phyloP scores from a whole-genome alignment of 2,888 invertebrate species.

The Cyclophora punctaria region DNA sequence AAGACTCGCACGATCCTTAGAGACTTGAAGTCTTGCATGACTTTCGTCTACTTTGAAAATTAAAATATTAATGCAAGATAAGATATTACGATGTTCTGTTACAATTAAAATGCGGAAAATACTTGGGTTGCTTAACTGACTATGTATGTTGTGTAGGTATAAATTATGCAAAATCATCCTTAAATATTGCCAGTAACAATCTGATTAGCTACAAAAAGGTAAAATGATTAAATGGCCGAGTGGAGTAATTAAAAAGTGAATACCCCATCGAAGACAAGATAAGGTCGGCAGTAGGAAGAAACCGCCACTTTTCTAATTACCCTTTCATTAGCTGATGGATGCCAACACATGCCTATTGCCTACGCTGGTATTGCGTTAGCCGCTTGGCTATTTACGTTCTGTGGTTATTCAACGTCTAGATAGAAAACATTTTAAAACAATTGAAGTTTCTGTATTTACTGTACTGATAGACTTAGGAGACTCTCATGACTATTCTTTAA shows the following conservation, averaged over 20 bases:
- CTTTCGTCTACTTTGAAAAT: slow-evolving; percentile 32
- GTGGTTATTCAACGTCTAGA: slow-evolving; percentile 3
- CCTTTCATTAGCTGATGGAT: slow-evolving; percentile 72
- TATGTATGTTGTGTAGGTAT: too few species aligned
- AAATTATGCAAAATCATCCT: too few species aligned
- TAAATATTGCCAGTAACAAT: too few species aligned
- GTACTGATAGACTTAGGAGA: not conserved
- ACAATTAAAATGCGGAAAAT: too few species aligned
- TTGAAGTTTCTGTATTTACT: not conserved
- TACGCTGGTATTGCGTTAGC: slow-evolving; percentile 19
- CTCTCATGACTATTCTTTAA: too few species aligned
- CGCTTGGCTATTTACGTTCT: not conserved
- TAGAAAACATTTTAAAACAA: not conserved
- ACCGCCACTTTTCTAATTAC: slow-evolving; percentile 70
- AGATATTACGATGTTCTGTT: too few species aligned
- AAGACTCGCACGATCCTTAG: slow-evolving; percentile 67
- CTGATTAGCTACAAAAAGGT: too few species aligned
- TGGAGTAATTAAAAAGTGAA: slow-evolving; percentile 67
- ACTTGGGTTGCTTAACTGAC: too few species aligned
- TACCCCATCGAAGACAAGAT: slow-evolving; percentile 70
- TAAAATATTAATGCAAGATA: slow-evolving; percentile 5
- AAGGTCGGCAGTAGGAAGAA: slow-evolving; percentile 67
- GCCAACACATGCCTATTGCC: slow-evolving; percentile 11
- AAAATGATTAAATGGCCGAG: slow-evolving; percentile 24
- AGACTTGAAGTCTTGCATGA: slow-evolving; percentile 49